Base-by-base conservation (phyloP, 1,140 invertebrate genomes). In the Cheumatopsyche charites region DNA sequence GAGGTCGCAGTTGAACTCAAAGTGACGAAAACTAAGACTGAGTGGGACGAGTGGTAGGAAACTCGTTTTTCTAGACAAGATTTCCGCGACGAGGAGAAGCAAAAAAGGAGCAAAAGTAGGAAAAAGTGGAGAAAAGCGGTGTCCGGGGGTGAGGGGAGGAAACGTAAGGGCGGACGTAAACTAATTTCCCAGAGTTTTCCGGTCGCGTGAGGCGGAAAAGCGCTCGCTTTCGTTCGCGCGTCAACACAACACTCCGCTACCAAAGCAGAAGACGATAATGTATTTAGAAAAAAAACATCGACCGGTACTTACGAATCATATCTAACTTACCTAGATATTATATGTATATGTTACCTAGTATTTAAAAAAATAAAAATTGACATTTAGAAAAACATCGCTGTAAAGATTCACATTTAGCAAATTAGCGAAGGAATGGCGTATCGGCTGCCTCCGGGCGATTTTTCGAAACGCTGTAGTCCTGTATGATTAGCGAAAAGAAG, bases 101-200 rank as follows among this genome's bases (percentile, higher is more conserved):
- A 26, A 62, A 58, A 58, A 62, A 36, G n/a, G 42, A n/a, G 12
- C 1, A 23, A 66, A 66, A 66, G 13, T 66, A 1, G 15, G 47
- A n/a, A 41, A 63, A 63, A 63, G 15, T n/a, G 15, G 63, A 66
- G 43, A 49, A 25, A 17, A 25, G 29, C 25, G 61, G 5, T 15
- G 23, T 5, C 3, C 36, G 9, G 62, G 62, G 36, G 12, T 2
- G 36, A 3, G 62, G 12, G 23, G 36, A 3, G 62, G 26, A 42
- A 63, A 63, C n/a, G 23, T 4, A 19, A 49, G 21, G 52, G 23
- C 63, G 63, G 63, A 47, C 19, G 66, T 68, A 68, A 68, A 68
- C 66, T 68, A 68, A 68, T 68, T 68, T 55, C 66, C 47, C 47
- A 29, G 66, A 68, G 55, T 58, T 68, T 43, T 36, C 66, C 21